These are phyloP conservation scores for Delphinapterus leucas DNA, from an alignment of 2,113 vertebrate genomes.

Conservation along the genomic window DNA sequence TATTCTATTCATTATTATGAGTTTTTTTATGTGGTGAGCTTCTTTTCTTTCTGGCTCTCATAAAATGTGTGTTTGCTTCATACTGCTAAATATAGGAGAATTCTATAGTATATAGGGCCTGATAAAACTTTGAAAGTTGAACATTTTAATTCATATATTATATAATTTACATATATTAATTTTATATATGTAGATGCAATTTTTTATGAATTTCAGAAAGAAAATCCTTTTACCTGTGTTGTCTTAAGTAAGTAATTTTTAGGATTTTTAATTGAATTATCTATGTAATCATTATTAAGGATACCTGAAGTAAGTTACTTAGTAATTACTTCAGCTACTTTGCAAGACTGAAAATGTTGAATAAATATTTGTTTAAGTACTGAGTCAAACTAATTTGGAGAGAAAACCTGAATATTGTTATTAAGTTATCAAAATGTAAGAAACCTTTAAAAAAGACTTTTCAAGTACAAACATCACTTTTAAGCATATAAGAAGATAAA, in stretches of 20 bases:
- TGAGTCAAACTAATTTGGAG: neutral
- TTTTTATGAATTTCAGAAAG: neutral
- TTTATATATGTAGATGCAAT: neutral
- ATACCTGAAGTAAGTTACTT: neutral
- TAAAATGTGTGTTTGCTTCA: neutral
- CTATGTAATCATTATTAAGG: neutral
- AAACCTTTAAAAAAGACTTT: neutral
- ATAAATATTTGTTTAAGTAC: neutral
- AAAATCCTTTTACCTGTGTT: neutral
- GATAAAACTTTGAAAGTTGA: neutral
- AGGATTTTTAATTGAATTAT: neutral
- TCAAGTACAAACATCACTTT: neutral
- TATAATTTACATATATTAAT: neutral
- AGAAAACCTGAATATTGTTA: neutral
- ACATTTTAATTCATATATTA: neutral
- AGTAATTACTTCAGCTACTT: neutral
- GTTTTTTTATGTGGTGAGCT: neutral
- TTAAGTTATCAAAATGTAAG: conserved; percentile 22
- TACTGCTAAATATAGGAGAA: neutral
- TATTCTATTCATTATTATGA: neutral
- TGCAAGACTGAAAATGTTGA: neutral
- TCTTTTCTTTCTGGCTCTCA: neutral
- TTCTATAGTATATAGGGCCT: neutral
- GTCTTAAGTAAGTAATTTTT: neutral
- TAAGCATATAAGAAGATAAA: neutral